Conservation (phyloP, 1,140 invertebrate species). For the Polypedilum vanderplanki region DNA sequence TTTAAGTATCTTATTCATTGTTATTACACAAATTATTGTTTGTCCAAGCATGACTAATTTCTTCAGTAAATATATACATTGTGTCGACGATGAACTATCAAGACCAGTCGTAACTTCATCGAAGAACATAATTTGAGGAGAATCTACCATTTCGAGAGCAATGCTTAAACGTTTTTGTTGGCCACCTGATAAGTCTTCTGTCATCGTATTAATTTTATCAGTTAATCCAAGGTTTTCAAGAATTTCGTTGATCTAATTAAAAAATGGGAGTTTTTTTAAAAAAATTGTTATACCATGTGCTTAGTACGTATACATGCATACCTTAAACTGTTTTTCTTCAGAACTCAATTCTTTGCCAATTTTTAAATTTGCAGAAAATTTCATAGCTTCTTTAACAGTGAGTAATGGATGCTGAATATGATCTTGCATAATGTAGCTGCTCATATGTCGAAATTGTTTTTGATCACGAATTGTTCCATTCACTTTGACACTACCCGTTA, state of each 20-base stretch:
- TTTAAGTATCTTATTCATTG: constrained; percentile 31
- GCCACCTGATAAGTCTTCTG: constrained; percentile 71
- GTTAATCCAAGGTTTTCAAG: constrained; percentile 61
- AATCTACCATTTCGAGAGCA: constrained; percentile 74
- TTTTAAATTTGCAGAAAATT: constrained; percentile 80
- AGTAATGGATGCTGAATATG: constrained; percentile 75
- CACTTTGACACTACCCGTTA: constrained; percentile 49
- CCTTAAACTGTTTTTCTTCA: constrained; percentile 59
- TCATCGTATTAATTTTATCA: constrained; percentile 56
- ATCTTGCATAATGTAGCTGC: constrained; percentile 89
- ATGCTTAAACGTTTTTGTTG: constrained; percentile 82
- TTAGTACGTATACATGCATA: constrained; percentile 44
- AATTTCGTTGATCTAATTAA: constrained; percentile 62
- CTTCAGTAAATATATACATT: constrained; percentile 74
- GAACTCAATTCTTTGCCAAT: constrained; percentile 56
- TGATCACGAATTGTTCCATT: constrained; percentile 66
- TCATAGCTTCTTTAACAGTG: constrained; percentile 79
- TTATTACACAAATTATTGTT: constrained; percentile 68
- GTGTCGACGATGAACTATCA: constrained; percentile 84
- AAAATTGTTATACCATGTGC: background rate
- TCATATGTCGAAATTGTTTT: constrained; percentile 70
- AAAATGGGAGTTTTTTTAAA: constrained; percentile 31
- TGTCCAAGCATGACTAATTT: constrained; percentile 76
- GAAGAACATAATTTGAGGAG: constrained; percentile 84
- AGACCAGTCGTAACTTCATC: constrained; percentile 93